Evolutionary conservation across 2,888 invertebrate genomes (phyloP), one percentile per base, ranked within the genome.

Genomic region (Bursaphelenchus okinawaensis): DNA sequence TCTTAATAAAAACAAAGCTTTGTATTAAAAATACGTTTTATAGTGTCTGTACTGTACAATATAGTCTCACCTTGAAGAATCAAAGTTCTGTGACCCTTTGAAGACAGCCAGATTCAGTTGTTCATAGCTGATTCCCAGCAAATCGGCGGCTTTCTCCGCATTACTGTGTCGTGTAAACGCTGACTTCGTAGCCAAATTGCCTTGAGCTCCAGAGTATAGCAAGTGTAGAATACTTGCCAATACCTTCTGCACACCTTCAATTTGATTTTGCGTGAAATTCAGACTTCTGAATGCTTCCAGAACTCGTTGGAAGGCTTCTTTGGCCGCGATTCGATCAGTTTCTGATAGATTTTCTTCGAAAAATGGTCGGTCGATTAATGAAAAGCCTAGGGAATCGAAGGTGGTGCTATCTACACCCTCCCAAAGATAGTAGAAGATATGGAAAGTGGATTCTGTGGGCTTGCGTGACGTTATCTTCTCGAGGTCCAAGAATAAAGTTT

Each of bases 211-310:
- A 19, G 86, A 93, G 83, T 90, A 89, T 16, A 93, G 92, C 70
- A 96, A 85, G 85, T 96, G 95, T 82, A 92, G 91, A 65, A 95
- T 90, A n/a, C 93, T 91, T 0, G 93, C 92, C 75, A 95, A 85
- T 52, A 93, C 89, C 77, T 88, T 87, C 89, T 91, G 92, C 59
- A 95, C 87, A 0, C 90, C 89, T 82, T 90, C 89, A 76, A 90
- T 89, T 71, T 94, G 93, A 20, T 87, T 86, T 52, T 90, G 89
- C 0, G 89, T 88, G 26, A 93, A 88, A 0, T 88, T 89, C 23
- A 95, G 85, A 62, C 87, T 85, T 66, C 89, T 88, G 79, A 95
- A 88, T 9, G 92, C 89, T 55, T 88, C 88, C 70, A 89, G 88
- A 52, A 93, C 87, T 63, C 90, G 89, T 52, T 88, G 87, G 84